Evolutionary conservation across 1,140 invertebrate genomes (phyloP).

Genomic region (Brevipalpus yothersi): DNA sequence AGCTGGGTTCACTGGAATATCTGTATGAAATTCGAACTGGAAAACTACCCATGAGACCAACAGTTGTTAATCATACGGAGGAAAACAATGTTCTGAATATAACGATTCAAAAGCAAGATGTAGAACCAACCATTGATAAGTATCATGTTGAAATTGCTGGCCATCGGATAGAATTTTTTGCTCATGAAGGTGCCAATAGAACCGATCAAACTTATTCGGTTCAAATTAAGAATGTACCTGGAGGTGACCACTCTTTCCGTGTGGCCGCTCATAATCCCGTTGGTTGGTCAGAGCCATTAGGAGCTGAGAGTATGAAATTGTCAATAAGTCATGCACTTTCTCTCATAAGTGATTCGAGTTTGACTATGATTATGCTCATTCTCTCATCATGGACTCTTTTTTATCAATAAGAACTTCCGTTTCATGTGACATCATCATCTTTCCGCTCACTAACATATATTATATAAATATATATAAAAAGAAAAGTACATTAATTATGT

Average conservation of each 20-base stretch:
- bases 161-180: constrained; percentile 4
- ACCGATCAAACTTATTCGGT: constrained; percentile 4
- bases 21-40: not conserved
- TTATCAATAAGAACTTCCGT: not conserved
- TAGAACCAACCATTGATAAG: constrained; percentile 5
- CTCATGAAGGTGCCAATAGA: not conserved
- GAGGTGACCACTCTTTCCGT: constrained; percentile 3
- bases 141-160: constrained; percentile 4
- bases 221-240: not conserved
- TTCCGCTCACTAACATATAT: not conserved
- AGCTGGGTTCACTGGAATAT: not conserved
- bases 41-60: not conserved
- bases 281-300: constrained; percentile 6
- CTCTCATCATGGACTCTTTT: not conserved
- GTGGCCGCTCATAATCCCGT: constrained; percentile 8
- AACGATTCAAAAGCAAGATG: not conserved
- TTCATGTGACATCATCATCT: not conserved
- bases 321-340: not conserved
- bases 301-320: not conserved
- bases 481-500: too few relatives aligned
- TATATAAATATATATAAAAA: too few relatives aligned
- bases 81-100: not conserved
- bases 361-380: not conserved
- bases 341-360: not conserved
- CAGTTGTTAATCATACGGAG: not conserved